Evolutionary conservation across 2,888 invertebrate species (phyloP), one percentile per base, ranked within the genome.

Genomic region (Lumbricus terrestris): DNA sequence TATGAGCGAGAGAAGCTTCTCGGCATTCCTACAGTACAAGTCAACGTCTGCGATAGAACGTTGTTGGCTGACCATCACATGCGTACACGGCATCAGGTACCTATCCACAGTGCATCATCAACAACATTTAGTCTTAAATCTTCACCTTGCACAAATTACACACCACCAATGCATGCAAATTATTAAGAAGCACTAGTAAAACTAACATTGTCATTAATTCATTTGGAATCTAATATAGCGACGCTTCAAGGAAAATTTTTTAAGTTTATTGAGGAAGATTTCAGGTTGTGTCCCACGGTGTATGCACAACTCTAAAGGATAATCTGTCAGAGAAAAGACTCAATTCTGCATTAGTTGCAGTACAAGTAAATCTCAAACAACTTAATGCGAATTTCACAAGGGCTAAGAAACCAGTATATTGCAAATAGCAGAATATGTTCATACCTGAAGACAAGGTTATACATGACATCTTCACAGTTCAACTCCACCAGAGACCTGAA

Each of bases 381-480:
- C 4, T 5, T 69, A 69, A 23, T 8, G 23, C 11, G 23, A 47
- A 47, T 47, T 23, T n/a, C n/a, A 6, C 20, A 47, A 47, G 23
- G 69, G 69, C 29, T 1, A n/a, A n/a, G 69, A 3, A 69, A 69
- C 13, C n/a, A 69, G 8, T 11, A 11, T 11, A n/a, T 69, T 69
- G n/a, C 69, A n/a, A n/a, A n/a, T 11, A 69, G 13, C n/a, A n/a
- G 69, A 69, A 69, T 69, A n/a, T 69, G 69, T 85, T 85, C 35
- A 18, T 35, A 95, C 95, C 94, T 95, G 94, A 97, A 96, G 88
- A 98, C 96, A 89, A 99, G 95, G 94, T 98, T 98, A 93, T 98
- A 95, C 97, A 99, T 97, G 88, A 99, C 96, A 95, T 99, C 99
- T 95, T 99, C 99, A 95, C 98, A 98, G 95, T 98, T 97, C 91